phyloP scores from a whole-genome alignment of 2,113 vertebrate genomes.

The Hepsetus odoe region DNA sequence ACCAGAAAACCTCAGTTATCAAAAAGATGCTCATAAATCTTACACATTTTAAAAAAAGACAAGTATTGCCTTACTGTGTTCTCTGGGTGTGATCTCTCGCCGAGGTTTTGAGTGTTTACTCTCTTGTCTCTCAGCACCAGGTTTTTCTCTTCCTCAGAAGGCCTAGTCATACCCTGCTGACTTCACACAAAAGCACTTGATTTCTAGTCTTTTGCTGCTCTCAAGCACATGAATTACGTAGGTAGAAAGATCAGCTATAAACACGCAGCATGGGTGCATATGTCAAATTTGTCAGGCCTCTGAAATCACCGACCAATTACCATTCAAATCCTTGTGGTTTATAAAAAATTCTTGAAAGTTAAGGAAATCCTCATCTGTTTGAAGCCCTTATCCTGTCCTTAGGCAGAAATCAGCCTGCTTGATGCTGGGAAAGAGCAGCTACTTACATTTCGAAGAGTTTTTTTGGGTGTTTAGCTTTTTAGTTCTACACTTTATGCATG shows the following conservation, averaged over 20 bases:
- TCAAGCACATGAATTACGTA: constrained; percentile 40
- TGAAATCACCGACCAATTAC: constrained; percentile 16
- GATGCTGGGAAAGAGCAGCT: constrained; percentile 3
- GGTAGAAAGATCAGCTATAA: constrained; percentile 26
- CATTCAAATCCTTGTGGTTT: constrained; percentile 15
- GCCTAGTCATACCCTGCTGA: constrained; percentile 45
- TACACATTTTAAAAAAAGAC: neutral
- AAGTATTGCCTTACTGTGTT: constrained; percentile 26
- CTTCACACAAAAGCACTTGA: constrained; percentile 43
- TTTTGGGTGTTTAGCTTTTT: constrained; percentile 2
- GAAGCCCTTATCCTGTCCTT: constrained; percentile 23
- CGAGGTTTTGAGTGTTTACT: neutral
- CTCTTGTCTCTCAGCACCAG: constrained; percentile 1
- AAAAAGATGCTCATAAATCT: neutral
- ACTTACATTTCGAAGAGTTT: constrained; percentile 1
- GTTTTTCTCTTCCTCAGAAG: constrained; percentile 37
- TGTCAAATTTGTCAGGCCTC: constrained; percentile 15
- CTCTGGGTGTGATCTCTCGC: neutral
- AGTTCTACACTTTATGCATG: neutral
- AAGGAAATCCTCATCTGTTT: constrained; percentile 10
- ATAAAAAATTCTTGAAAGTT: constrained; percentile 4
- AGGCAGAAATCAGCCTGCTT: neutral
- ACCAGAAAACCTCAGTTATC: neutral
- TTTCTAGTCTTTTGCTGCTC: constrained; percentile 22
- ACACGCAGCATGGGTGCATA: constrained; percentile 30